Base-by-base conservation (phyloP, 92 coral and sea anemone genomes). In the Actinostola sp. region DNA sequence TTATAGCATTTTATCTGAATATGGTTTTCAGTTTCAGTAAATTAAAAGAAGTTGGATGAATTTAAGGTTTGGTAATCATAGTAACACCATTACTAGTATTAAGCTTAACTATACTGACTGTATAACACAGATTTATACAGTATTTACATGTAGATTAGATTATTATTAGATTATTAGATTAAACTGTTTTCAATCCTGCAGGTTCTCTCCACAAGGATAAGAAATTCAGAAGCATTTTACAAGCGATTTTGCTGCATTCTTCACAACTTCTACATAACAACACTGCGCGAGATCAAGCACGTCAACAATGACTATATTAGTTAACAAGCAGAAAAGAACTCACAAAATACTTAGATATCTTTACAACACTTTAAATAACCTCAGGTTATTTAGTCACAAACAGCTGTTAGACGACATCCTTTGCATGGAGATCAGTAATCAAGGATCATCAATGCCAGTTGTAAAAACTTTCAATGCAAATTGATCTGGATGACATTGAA, bases 401-500 rank as follows among this genome's bases (percentile, higher is more conserved):
- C 6, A 42, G 62, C 28, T 31, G 26, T 72, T 71, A 44, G 62
- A 61, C 44, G 32, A 31, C 44, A 56, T 36, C 44, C 20, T 29
- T 25, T 9, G 42, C 75, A 70, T 29, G n/a, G 20, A 35, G 61
- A n/a, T n/a, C n/a, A n/a, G n/a, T n/a, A n/a, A n/a, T n/a, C n/a
- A n/a, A n/a, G n/a, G 54, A 48, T 21, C 9, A 48, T 9, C 17
- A 9, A 9, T 48, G 20, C 54, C 9, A 48, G 60, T 53, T 53
- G 60, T 15, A 53, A 51, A 42, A 39, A 56, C 15, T 25, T 45
- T 43, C 17, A 34, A 27, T 23, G 61, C 33, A 13, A 21, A 17
- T 26, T 69, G 16, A 53, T 33, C 56, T 3, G 14, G 64, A 32
- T 67, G 28, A 49, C 69, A 72, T 77, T 77, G 77, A 81, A 81